Evolutionary conservation across 37 sponge, comb jelly and placozoan species (phyloP).

Genomic region (Axinella damicornis): DNA sequence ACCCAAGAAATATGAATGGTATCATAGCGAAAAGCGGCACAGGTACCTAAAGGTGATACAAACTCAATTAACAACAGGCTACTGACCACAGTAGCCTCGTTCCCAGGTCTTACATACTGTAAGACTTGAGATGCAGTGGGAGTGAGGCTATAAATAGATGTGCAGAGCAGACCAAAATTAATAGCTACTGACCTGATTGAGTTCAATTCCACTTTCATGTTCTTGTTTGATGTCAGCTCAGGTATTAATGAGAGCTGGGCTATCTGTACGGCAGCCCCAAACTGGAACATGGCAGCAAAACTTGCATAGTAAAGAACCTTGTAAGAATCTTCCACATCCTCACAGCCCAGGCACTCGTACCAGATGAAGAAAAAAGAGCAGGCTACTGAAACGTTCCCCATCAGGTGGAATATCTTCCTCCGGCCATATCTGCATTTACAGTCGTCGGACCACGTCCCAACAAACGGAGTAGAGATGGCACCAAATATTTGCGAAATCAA

Average conservation of each 20-base stretch:
- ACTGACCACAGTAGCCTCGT: too few species aligned
- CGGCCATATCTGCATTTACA: constrained; percentile 66
- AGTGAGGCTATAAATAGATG: too few species aligned
- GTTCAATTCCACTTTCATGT: neutral
- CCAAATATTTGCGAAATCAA: constrained; percentile 86
- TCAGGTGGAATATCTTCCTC: constrained; percentile 86
- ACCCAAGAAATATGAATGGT: too few species aligned
- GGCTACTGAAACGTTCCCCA: constrained; percentile 73
- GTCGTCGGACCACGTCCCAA: constrained; percentile 77
- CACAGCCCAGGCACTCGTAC: constrained; percentile 79
- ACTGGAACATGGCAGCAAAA: constrained; percentile 89
- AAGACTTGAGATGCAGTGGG: too few species aligned
- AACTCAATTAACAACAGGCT: too few species aligned
- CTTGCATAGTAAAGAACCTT: constrained; percentile 72
- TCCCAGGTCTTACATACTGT: too few species aligned
- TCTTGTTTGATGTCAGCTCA: constrained; percentile 69
- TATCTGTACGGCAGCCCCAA: constrained; percentile 89
- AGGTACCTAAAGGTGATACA: too few species aligned
- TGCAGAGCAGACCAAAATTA: too few species aligned
- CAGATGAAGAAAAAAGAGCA: constrained; percentile 82
- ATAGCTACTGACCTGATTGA: too few species aligned
- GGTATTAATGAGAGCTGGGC: constrained; percentile 91
- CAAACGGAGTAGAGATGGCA: constrained; percentile 67
- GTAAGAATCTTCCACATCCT: constrained; percentile 13
- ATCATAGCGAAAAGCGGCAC: too few species aligned